Base-by-base conservation (phyloP, 2,888 invertebrate species). In the Laothoe populi region DNA sequence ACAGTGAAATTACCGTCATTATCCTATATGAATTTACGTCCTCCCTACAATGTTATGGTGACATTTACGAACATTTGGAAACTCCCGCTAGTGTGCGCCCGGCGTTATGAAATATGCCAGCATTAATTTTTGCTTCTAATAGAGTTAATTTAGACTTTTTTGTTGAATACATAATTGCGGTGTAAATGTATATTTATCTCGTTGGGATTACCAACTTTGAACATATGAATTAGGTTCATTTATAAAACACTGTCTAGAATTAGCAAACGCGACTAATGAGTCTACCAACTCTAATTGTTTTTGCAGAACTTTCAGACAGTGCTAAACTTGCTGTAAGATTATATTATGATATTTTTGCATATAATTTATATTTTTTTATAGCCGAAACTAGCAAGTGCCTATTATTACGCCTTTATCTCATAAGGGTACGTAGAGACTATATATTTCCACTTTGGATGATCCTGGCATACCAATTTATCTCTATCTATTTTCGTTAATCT, bases 1-100 rank as follows among this genome's bases (percentile, higher is more conserved):
- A 62, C 66, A 66, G 61, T 68, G 58, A 70, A 71, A 74, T 73
- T 72, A 65, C 70, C 63, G 71, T 67, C 67, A 70, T 74, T 74
- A 69, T 63, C 58, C 21, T 44, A 58, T 49, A 40, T 19, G 59
- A 59, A 59, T 46, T 57, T 46, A 57, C 24, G 46, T 62, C 45
- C 38, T 38, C 57, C 38, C 10, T 11, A 58, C 60, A 53, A 53
- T 44, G 60, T 46, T 38, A 60, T 23, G 48, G 26, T 19, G 35
- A 19, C 38, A 40, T 61, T 49, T 42, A 53, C 53, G 24, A 53
- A 53, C 42, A 42, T 60, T 40, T 61, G 42, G 38, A 61, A 49
- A 53, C 8, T 3, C 40, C 19, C 19, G 44, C 44, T 44, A 10
- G 19, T 44, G 44, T 19, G 44, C 8, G 7, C 19, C 4, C 8